Conservation (phyloP, 2,888 invertebrate species). For the Drosophila tripunctata region DNA sequence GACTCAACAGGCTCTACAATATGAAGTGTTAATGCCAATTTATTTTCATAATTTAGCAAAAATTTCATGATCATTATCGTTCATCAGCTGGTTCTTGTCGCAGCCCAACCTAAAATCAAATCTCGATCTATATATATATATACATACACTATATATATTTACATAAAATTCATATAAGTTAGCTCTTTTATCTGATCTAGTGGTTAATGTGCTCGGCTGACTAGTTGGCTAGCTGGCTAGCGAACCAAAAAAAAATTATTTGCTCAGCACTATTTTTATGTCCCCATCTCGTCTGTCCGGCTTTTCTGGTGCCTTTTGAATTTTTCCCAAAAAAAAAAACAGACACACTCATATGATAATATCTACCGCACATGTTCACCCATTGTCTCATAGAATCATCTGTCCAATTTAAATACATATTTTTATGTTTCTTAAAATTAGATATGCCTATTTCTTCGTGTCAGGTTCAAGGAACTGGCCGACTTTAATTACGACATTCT, state of each 20-base stretch:
- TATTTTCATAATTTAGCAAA: slow-evolving; percentile 37
- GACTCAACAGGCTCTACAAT: slow-evolving; percentile 11
- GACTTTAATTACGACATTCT: slow-evolving; percentile 16
- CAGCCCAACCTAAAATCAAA: slow-evolving; percentile 18
- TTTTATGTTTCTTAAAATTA: not conserved
- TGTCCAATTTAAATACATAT: slow-evolving; percentile 17
- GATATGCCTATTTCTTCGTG: slow-evolving; percentile 14
- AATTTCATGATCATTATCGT: slow-evolving; percentile 18
- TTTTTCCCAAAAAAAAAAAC: slow-evolving; percentile 10
- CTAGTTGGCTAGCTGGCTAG: not conserved
- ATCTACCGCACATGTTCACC: slow-evolving; percentile 32
- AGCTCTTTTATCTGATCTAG: slow-evolving; percentile 37
- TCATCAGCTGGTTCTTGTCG: slow-evolving; percentile 24
- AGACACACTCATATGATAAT: slow-evolving; percentile 74
- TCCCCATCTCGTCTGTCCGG: slow-evolving; percentile 51
- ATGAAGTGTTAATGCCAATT: slow-evolving; percentile 50
- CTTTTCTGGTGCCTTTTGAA: slow-evolving; percentile 25
- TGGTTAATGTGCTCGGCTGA: slow-evolving; percentile 24
- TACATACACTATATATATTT: slow-evolving; percentile 12
- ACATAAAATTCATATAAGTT: slow-evolving; percentile 59
- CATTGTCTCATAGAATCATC: slow-evolving; percentile 10
- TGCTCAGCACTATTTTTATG: slow-evolving; percentile 43
- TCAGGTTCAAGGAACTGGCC: slow-evolving; percentile 69
- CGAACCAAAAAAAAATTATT: too few relatives aligned
- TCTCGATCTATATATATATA: slow-evolving; percentile 5